phyloP scores from a whole-genome alignment of 2,888 invertebrate genomes.

The Hemistola chrysoprasaria region DNA sequence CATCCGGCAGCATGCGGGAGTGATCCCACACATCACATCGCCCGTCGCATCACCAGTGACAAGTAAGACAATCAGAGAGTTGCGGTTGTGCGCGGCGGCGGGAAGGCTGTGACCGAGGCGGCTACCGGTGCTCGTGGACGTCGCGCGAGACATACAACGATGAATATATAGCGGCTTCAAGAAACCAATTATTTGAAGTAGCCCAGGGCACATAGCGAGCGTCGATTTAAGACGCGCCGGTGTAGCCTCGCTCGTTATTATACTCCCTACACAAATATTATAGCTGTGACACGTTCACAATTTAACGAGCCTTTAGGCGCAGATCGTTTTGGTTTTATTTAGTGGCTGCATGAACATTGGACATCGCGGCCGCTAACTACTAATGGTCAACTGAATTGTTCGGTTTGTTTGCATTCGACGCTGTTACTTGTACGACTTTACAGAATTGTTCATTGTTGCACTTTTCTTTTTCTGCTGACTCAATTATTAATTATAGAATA shows the following conservation, averaged over 20 bases:
- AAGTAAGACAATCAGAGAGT: too few species aligned
- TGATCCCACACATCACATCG: too few species aligned
- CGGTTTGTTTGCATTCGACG: slow-evolving; percentile 15
- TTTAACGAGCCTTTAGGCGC: slow-evolving; percentile 46
- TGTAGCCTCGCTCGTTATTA: slow-evolving; percentile 39
- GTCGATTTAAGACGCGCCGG: slow-evolving; percentile 48
- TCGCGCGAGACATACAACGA: slow-evolving; percentile 46
- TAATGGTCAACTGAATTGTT: slow-evolving; percentile 16
- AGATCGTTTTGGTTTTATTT: slow-evolving; percentile 33
- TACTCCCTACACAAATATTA: slow-evolving; percentile 24
- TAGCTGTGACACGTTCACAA: slow-evolving; percentile 27
- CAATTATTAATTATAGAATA: too few species aligned
- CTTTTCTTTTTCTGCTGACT: too few species aligned
- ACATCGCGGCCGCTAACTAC: slow-evolving; percentile 7
- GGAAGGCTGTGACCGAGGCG: neutral
- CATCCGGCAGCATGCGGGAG: too few species aligned
- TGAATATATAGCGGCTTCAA: slow-evolving; percentile 69
- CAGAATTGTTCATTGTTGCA: too few species aligned
- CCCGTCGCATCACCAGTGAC: too few species aligned
- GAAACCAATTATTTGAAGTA: slow-evolving; percentile 61
- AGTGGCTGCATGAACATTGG: slow-evolving; percentile 23
- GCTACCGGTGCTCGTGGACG: slow-evolving; percentile 7
- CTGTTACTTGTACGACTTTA: slow-evolving; percentile 3
- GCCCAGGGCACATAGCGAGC: slow-evolving; percentile 60
- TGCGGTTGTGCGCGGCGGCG: too few species aligned